Percentiles rank a stretch among this genome's conserved stretches.
Conservation (phyloP, 2,113 vertebrate genomes). For the Rhinopithecus roxellana region DNA sequence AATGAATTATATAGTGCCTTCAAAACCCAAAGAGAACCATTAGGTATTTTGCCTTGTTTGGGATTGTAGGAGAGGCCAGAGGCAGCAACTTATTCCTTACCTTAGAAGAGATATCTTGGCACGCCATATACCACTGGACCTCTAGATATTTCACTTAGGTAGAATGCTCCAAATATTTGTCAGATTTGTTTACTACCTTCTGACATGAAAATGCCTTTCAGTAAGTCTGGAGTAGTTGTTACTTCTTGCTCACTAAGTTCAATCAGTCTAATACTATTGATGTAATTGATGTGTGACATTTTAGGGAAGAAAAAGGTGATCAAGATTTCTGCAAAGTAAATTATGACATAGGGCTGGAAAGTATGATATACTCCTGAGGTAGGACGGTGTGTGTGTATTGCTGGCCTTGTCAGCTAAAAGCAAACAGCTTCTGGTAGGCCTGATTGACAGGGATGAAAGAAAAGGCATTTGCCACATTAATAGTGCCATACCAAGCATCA, state of each 20-base stretch:
- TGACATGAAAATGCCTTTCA: background rate
- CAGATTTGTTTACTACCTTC: background rate
- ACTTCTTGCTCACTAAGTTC: background rate
- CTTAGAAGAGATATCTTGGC: background rate
- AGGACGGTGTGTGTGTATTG: background rate
- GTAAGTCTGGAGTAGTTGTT: background rate
- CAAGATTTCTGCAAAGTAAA: background rate
- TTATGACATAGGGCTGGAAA: background rate
- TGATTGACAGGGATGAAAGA: background rate
- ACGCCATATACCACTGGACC: background rate
- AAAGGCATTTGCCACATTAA: background rate
- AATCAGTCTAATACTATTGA: background rate
- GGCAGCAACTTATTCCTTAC: background rate
- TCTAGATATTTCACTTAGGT: background rate
- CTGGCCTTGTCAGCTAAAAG: background rate
- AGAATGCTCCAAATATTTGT: background rate
- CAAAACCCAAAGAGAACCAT: background rate
- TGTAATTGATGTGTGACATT: background rate
- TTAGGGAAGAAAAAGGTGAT: background rate
- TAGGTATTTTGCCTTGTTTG: background rate
- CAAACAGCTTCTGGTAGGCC: background rate
- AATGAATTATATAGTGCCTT: background rate
- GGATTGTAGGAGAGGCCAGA: background rate
- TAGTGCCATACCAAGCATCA: background rate
- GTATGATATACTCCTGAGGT: background rate